phyloP scores from a whole-genome alignment of 2,888 invertebrate species.

The Rhagium mordax region DNA sequence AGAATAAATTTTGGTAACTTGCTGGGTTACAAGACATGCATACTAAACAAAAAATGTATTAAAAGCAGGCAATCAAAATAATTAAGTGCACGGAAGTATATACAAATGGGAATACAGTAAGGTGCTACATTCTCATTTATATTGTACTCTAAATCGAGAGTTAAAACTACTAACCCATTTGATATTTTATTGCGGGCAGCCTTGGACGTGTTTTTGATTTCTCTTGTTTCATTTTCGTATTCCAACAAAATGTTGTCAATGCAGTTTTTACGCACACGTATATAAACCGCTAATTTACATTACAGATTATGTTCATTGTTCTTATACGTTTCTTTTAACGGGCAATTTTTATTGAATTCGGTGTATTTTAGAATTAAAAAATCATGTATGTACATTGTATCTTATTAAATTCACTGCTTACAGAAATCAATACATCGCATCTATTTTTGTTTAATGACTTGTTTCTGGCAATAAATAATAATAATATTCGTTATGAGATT shows the following conservation, averaged over 20 bases:
- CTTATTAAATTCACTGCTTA: neutral
- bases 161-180: slow-evolving; percentile 20
- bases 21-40: neutral
- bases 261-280: neutral
- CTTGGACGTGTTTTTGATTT: neutral
- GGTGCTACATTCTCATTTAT: neutral
- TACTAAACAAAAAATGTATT: neutral
- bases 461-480: no score
- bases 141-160: neutral
- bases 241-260: slow-evolving; percentile 5
- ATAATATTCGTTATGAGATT: no score
- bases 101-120: no score
- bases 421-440: no score
- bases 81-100: neutral
- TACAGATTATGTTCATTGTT: slow-evolving; percentile 7
- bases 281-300: neutral
- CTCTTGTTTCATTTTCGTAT: slow-evolving; percentile 5
- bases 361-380: neutral
- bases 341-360: neutral
- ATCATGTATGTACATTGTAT: neutral
- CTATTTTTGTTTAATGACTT: no score
- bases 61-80: neutral
- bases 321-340: neutral
- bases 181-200: neutral
- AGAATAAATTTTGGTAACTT: neutral